Evolutionary conservation across 53 echinoderm and acorn worm genomes (phyloP).

Genomic region (Luidia sarsii): DNA sequence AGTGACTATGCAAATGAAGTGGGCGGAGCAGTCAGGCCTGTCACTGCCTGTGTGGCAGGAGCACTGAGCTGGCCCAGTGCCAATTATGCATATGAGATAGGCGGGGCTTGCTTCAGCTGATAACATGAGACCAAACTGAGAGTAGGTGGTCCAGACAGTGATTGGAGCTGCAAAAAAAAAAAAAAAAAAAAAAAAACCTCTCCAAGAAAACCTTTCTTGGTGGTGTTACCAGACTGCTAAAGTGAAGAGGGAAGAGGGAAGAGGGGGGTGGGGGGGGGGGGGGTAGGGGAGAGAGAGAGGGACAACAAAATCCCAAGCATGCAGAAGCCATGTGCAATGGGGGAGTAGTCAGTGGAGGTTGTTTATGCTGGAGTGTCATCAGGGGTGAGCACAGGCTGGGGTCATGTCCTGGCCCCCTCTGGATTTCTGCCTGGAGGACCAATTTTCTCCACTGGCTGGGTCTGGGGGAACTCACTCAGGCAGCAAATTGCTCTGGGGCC

Average conservation of each 20-base stretch:
- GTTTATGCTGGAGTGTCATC: slow-evolving; percentile 47
- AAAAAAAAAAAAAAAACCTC: neutral
- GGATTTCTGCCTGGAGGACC: neutral
- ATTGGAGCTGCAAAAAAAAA: neutral
- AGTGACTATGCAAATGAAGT: slow-evolving; percentile 55
- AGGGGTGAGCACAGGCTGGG: slow-evolving; percentile 14
- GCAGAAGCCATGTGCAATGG: neutral
- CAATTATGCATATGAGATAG: slow-evolving; percentile 42
- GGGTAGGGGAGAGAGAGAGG: neutral
- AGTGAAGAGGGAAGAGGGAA: too few relatives aligned
- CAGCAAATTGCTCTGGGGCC: slow-evolving; percentile 51
- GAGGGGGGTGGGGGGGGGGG: too few relatives aligned
- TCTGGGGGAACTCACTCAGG: slow-evolving; percentile 47
- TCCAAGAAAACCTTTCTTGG: too few relatives aligned
- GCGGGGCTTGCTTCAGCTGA: neutral
- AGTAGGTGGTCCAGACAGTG: slow-evolving; percentile 38
- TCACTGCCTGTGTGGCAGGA: neutral
- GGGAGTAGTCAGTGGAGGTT: slow-evolving; percentile 28
- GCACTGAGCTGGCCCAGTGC: slow-evolving; percentile 39
- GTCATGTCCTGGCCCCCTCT: slow-evolving; percentile 33
- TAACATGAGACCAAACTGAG: neutral
- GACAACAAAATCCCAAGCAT: neutral
- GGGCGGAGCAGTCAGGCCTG: slow-evolving; percentile 7
- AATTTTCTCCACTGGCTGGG: slow-evolving; percentile 38
- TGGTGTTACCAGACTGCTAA: slow-evolving; percentile 17